phyloP scores from a whole-genome alignment of 92 coral and sea anemone species.

The Zoanthus gigantus region DNA sequence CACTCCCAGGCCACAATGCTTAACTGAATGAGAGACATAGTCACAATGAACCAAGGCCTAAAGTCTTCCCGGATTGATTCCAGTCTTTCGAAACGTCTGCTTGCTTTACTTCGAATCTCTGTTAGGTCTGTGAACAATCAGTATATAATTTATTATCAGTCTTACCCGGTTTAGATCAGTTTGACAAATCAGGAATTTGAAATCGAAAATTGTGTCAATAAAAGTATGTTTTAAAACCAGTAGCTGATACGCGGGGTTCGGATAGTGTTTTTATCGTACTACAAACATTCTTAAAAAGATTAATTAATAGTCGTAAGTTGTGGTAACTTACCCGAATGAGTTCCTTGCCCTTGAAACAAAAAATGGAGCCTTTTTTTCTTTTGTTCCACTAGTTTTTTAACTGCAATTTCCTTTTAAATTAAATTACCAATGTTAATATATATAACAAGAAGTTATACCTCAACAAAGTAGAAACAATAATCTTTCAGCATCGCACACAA shows the following conservation, averaged over 20 bases:
- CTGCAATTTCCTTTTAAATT: background rate
- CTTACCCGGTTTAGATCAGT: no score
- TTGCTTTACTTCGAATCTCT: slow-evolving; percentile 20
- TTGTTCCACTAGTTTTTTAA: background rate
- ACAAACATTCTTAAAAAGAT: background rate
- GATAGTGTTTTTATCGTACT: no score
- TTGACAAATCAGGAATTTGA: no score
- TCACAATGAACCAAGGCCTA: slow-evolving; percentile 31
- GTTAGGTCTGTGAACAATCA: background rate
- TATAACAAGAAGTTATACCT: no score
- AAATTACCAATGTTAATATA: no score
- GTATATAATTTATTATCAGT: background rate
- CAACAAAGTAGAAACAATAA: no score
- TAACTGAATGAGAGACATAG: slow-evolving; percentile 9
- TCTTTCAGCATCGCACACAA: no score
- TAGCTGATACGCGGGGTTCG: no score
- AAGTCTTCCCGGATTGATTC: slow-evolving; percentile 31
- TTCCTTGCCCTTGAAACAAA: background rate
- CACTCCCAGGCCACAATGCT: slow-evolving; percentile 38
- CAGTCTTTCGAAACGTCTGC: slow-evolving; percentile 9
- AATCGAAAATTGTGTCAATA: no score
- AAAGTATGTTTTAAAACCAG: no score
- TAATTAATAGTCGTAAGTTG: background rate
- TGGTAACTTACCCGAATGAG: background rate
- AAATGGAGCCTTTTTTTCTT: background rate